Conservation (phyloP, 2,888 invertebrate species). For the Rhimphoctona megacephalus region DNA sequence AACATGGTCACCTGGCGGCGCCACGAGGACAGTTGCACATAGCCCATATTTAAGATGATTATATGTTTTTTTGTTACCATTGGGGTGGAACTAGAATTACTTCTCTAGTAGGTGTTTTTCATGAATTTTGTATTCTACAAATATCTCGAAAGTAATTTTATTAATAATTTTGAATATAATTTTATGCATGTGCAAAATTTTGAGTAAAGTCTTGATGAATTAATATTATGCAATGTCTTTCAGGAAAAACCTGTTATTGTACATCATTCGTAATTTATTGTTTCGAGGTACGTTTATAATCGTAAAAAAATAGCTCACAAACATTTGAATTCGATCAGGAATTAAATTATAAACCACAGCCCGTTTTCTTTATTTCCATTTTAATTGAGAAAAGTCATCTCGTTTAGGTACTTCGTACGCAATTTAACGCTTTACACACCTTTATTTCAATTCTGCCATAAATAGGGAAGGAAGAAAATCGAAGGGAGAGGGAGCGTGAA, state of each 20-base stretch:
- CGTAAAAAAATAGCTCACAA: too few relatives aligned
- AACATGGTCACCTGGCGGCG: too few relatives aligned
- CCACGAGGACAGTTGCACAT: too few relatives aligned
- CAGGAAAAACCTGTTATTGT: not conserved
- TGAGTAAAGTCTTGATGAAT: too few relatives aligned
- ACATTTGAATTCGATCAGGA: not conserved
- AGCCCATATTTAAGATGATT: not conserved
- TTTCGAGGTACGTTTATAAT: not conserved
- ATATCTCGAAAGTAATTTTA: too few relatives aligned
- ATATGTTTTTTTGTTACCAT: too few relatives aligned
- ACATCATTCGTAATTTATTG: not conserved
- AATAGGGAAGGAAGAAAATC: constrained; percentile 23
- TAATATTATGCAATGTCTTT: too few relatives aligned
- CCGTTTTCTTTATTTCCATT: not conserved
- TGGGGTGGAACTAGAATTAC: too few relatives aligned
- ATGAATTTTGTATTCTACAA: too few relatives aligned
- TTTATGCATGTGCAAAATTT: too few relatives aligned
- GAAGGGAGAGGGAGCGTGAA: not conserved
- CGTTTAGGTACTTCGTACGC: constrained; percentile 7
- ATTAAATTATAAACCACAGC: not conserved
- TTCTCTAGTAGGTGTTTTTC: too few relatives aligned
- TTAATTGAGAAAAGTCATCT: constrained; percentile 26
- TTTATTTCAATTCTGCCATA: constrained; percentile 47
- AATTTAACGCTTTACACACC: constrained; percentile 36
- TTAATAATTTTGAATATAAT: too few relatives aligned